Base-by-base conservation (phyloP, 92 coral and sea anemone genomes). In the Porites evermanni region DNA sequence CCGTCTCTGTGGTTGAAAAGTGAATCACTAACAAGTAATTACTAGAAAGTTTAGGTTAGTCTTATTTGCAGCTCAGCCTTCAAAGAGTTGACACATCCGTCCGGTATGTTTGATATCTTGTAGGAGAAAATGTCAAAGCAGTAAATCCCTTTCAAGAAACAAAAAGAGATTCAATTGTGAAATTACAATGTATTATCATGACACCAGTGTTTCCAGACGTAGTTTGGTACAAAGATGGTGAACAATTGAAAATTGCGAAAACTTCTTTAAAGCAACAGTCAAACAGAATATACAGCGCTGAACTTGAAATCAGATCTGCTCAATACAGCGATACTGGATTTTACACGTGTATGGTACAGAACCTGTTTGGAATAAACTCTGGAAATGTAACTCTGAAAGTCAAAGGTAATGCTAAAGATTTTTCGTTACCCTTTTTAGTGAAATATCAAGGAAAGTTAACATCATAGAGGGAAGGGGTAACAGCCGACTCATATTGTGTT, bases 221-320 rank as follows among this genome's bases (percentile, higher is more conserved):
- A 16, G 74, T 7, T 5, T 94, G 95, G 98, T 90, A 83, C 74
- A 93, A 83, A 64, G 84, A 86, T 77, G 89, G 87, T 10, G 16
- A 73, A 60, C 77, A 23, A 50, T 29, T 75, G 20, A 17, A 61
- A 59, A 24, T 53, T 83, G 53, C 53, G 12, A 23, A 77, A 38
- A 64, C 67, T 63, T 38, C 54, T 58, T 12, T 56, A 14, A 6
- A 65, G 70, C 29, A 10, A 52, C 77, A 53, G 63, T 23, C 86
- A 8, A 79, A 70, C 53, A 71, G 81, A 23, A 91, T 92, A 6
- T 90, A 77, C 76, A 52, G 12, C 9, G 82, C 88, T 52, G 70
- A 50, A 13, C 54, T 89, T 21, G 56, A 6, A 23, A 54, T 91
- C 7, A n/a, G 78, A 4, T 53, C 83, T 44, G 90, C 73, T 8